phyloP scores from a whole-genome alignment of 2,113 vertebrate genomes.

The Himantopus leucocephalus region DNA sequence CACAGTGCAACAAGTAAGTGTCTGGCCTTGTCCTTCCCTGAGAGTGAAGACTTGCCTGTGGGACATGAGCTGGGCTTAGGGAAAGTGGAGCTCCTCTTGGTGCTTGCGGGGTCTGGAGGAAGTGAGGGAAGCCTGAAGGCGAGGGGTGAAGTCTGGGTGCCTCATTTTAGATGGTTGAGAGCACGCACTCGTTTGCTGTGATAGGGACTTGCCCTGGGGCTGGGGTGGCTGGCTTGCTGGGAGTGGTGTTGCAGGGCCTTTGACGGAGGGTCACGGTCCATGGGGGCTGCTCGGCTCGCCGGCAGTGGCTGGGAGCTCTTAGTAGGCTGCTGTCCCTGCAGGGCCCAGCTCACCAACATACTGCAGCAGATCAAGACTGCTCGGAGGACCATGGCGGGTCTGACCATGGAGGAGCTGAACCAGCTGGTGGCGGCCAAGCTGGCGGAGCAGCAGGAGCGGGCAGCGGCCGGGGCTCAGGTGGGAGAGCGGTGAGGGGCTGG shows the following conservation, averaged over 20 bases:
- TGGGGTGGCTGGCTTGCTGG: not conserved
- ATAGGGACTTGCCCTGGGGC: fast-evolving
- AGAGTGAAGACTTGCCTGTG: fast-evolving
- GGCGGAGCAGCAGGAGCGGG: conserved; percentile 74
- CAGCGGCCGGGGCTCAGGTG: conserved; percentile 63
- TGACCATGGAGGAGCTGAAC: conserved; percentile 87
- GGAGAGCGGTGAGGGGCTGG: not conserved
- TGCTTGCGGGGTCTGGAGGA: fast-evolving
- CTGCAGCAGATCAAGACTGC: conserved; percentile 92
- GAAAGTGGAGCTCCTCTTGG: not conserved
- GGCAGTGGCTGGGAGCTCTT: not conserved
- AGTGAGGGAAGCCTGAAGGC: not conserved
- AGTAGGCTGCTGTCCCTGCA: conserved; percentile 26
- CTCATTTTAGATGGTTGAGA: fast-evolving
- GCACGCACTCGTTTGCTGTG: fast-evolving
- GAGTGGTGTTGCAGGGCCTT: fast-evolving
- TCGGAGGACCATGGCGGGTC: conserved; percentile 86
- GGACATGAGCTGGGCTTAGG: fast-evolving
- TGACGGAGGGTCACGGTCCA: fast-evolving
- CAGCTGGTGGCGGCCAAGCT: conserved; percentile 82
- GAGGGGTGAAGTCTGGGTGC: not conserved
- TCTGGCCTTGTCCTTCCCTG: fast-evolving
- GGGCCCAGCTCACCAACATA: conserved; percentile 82
- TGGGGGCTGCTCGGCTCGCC: fast-evolving
- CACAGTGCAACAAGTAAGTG: conserved; percentile 84